Conservation (phyloP, 2,888 invertebrate species). For the Meganola albula region DNA sequence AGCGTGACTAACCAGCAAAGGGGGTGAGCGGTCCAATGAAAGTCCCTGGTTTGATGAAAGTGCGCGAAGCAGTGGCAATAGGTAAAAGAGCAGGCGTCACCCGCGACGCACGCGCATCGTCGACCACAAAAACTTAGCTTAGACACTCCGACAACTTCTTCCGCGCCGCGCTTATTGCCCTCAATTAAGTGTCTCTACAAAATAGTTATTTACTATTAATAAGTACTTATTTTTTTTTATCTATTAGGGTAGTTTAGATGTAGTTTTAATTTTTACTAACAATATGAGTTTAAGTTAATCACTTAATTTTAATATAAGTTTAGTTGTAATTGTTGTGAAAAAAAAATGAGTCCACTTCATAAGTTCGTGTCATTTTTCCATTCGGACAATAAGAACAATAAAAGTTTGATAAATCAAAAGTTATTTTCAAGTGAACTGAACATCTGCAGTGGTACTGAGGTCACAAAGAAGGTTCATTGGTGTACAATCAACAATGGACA, state of each 20-base stretch:
- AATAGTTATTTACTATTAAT: constrained; percentile 17
- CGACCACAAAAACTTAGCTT: constrained; percentile 40
- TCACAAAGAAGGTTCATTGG: constrained; percentile 74
- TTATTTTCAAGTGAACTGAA: constrained; percentile 78
- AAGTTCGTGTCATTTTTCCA: constrained; percentile 80
- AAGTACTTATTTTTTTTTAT: constrained; percentile 17
- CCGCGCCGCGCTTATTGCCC: constrained; percentile 30
- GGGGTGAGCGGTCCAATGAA: constrained; percentile 38
- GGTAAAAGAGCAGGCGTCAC: constrained; percentile 46
- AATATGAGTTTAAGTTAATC: neutral
- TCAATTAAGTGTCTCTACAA: constrained; percentile 26
- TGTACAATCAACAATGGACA: constrained; percentile 67
- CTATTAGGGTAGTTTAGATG: constrained; percentile 9
- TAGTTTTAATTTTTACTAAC: neutral
- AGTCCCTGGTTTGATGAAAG: constrained; percentile 54
- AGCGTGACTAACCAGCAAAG: constrained; percentile 26
- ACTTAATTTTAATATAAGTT: constrained; percentile 10
- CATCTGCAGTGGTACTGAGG: constrained; percentile 56
- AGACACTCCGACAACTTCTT: constrained; percentile 31
- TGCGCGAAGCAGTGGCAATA: constrained; percentile 42
- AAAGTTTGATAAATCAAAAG: constrained; percentile 64
- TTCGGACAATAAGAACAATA: constrained; percentile 71
- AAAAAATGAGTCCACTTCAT: constrained; percentile 79
- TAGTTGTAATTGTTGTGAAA: too few species aligned
- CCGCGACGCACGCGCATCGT: constrained; percentile 47